Percentiles rank a stretch among this genome's conserved stretches.
Evolutionary conservation across 1,140 invertebrate genomes (phyloP).

Genomic region (Ridgeia piscesae): DNA sequence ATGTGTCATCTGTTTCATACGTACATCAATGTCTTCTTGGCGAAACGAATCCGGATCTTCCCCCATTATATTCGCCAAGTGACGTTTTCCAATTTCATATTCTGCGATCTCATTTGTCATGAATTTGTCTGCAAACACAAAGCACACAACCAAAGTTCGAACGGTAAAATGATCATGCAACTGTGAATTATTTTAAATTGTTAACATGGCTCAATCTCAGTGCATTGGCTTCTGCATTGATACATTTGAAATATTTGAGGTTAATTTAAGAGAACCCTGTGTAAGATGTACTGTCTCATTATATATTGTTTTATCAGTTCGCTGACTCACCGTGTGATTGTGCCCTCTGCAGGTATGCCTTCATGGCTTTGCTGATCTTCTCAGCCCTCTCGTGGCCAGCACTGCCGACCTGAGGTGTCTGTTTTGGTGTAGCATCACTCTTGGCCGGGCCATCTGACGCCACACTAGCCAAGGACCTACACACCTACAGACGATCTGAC

Average conservation of each 20-base stretch:
- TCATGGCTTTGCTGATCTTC: constrained; percentile 79
- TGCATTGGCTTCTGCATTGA: too few relatives aligned
- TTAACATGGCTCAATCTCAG: too few relatives aligned
- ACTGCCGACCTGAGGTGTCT: background rate
- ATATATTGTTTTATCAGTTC: background rate
- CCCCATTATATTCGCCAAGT: constrained; percentile 99
- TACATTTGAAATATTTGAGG: too few relatives aligned
- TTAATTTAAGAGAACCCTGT: background rate
- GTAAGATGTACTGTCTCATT: too few relatives aligned
- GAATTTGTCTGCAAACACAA: constrained; percentile 51
- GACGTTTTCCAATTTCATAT: constrained; percentile 87
- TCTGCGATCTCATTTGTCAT: constrained; percentile 79
- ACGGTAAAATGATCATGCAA: too few relatives aligned
- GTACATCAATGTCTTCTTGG: constrained; percentile 84
- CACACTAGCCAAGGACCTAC: background rate
- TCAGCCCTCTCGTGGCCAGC: constrained; percentile 38
- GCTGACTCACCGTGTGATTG: constrained; percentile 67
- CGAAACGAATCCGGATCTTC: constrained; percentile 83
- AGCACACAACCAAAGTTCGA: too few relatives aligned
- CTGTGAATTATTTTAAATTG: too few relatives aligned
- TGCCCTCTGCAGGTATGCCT: constrained; percentile 79
- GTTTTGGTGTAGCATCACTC: background rate
- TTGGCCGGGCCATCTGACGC: background rate
- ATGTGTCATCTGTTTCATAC: constrained; percentile 22
- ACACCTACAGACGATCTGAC: background rate